Base-by-base conservation (phyloP, 2,888 invertebrate species). In the Aelia acuminata region DNA sequence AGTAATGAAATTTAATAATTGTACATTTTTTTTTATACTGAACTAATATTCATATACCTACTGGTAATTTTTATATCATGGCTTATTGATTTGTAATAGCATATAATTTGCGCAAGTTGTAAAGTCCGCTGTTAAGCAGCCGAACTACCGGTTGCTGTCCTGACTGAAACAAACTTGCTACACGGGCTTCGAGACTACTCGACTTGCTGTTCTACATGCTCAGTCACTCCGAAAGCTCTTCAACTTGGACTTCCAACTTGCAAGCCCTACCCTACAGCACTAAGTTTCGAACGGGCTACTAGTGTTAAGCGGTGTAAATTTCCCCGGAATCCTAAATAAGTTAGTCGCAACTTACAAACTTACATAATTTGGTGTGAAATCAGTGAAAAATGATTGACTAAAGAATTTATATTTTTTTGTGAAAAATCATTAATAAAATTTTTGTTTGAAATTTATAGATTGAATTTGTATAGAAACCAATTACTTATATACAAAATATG, bases 181-280 rank as follows among this genome's bases (percentile, higher is more conserved):
- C 63, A 70, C 35, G 63, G 3, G 63, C 31, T n/a, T n/a, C n/a
- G 35, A 70, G 63, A 35, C 20, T 70, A 20, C 63, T 18, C 18
- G 18, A 35, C 18, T 70, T 35, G 18, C 63, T 70, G 63, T 70
- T 70, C 7, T 70, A 70, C 63, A 70, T 7, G 63, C 63, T 70
- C 20, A 70, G 63, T 70, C 63, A 70, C 63, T 35, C 35, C 20
- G 1, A 57, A 57, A 70, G 63, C 7, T 18, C 4, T n/a, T n/a
- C 18, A 70, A 70, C 63, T 70, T 70, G 63, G 35, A 70, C 63
- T 70, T 70, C 31, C n/a, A 70, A 70, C 63, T 35, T 70, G 35
- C 22, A 18, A 18, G 31, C 63, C 35, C 20, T 35, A 18, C 63
- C 35, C 31, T 35, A 70, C 31, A 26, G 57, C 57, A n/a, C 15